Evolutionary conservation across 2,888 invertebrate genomes (phyloP).

Genomic region (Imbricaverruca yamaguchii): DNA sequence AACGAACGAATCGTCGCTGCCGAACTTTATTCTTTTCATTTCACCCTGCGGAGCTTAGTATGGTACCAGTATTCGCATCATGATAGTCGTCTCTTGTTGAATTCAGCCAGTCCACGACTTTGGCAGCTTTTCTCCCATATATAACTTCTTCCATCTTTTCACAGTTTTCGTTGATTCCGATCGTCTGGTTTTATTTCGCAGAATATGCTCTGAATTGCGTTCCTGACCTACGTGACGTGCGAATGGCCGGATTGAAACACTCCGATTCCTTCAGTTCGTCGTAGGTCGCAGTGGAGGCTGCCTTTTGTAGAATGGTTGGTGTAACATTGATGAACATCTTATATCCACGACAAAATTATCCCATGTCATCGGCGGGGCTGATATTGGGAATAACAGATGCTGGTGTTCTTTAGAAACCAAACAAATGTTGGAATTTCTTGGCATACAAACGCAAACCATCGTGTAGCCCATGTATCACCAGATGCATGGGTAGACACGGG

Average conservation of each 20-base stretch:
- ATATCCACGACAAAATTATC: background rate
- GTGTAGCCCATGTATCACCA: background rate
- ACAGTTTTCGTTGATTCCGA: background rate
- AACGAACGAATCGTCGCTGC: no score
- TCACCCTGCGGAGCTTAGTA: no score
- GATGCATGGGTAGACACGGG: background rate
- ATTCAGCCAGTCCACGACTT: no score
- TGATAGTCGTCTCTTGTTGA: no score
- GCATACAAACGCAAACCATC: background rate
- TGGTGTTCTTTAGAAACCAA: background rate
- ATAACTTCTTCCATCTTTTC: background rate
- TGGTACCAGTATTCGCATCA: no score
- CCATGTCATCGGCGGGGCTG: background rate
- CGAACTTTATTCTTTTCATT: no score
- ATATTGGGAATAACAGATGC: background rate
- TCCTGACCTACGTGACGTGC: background rate
- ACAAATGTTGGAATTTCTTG: background rate
- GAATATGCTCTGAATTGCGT: background rate
- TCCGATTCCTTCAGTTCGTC: background rate
- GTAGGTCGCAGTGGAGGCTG: background rate
- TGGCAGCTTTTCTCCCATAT: background rate
- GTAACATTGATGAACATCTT: background rate
- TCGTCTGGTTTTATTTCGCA: background rate
- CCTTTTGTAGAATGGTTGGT: background rate
- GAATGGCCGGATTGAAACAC: background rate